phyloP scores from a whole-genome alignment of 2,888 invertebrate genomes.

The Poecilobothrus nobilitatus region DNA sequence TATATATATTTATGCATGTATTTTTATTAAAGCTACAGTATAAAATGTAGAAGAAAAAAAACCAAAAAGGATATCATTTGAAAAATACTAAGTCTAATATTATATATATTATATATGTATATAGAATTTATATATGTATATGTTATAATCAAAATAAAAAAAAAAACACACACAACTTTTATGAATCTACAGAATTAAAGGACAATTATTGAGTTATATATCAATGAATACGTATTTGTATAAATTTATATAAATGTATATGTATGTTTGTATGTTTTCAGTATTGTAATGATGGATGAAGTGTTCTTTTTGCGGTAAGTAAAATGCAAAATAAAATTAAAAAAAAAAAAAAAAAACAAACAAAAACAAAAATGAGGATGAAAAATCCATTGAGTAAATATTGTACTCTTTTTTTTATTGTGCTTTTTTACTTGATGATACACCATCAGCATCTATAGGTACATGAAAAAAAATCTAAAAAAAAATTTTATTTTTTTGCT shows the following conservation, averaged over 20 bases:
- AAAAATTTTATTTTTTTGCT: neutral
- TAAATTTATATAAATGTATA: too few species aligned
- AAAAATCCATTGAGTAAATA: neutral
- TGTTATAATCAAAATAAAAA: too few species aligned
- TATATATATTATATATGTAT: neutral
- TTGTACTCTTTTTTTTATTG: neutral
- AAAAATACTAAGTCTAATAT: neutral
- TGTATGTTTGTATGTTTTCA: neutral
- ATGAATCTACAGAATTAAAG: neutral
- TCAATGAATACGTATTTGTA: neutral
- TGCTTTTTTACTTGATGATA: neutral
- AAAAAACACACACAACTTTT: too few species aligned
- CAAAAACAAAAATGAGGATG: neutral
- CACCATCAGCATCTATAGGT: neutral
- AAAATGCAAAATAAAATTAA: neutral
- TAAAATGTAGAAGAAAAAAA: neutral
- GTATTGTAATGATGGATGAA: neutral
- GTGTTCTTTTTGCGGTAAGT: conserved; percentile 3
- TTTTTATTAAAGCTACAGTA: neutral
- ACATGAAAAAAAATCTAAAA: neutral
- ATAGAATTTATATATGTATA: too few species aligned
- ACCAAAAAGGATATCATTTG: neutral
- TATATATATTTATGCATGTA: neutral
- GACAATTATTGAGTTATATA: conserved; percentile 2
- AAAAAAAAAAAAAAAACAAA: neutral